Base-by-base conservation (phyloP, 2,888 invertebrate species). In the Coenonympha glycerion region DNA sequence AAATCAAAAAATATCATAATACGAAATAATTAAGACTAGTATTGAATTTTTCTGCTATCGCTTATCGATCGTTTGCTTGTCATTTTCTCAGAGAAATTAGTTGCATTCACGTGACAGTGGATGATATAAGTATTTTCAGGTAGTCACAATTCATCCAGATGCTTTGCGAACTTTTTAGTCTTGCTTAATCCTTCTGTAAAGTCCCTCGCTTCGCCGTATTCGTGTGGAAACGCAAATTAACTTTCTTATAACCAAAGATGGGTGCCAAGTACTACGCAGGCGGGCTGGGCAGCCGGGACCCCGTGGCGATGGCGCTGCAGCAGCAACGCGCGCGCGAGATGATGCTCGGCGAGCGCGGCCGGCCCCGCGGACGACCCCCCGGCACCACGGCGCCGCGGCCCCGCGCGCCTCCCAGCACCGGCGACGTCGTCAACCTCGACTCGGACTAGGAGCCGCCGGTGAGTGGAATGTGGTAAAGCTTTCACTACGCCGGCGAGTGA, bases 231-330 rank as follows among this genome's bases (percentile, higher is more conserved):
- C 18, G 37, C 36, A 46, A 46, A 28, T 37, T 16, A 46, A 37
- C 36, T 16, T 46, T 28, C 9, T 28, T 37, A 26, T 46, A 46
- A 46, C 46, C 33, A 41, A 39, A 58, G 65, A 79, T 82, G 80
- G 82, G 83, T 22, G 81, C 87, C 49, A 88, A 88, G 74, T 78
- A 76, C 70, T 88, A 88, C 75, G 82, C 87, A 52, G 88, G 88
- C 52, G 88, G 88, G 0, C 76, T 88, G 18, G 88, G 88, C 71
- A 86, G 85, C 65, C 86, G 88, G 61, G 88, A 88, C 69, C 86
- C 87, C 2, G 73, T 86, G 53, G 86, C 86, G 58, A 87, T 88
- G 85, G 84, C 84, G 55, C 66, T 87, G 45, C 85, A 87, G 66
- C 86, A 87, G 68, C 84, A 83, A 58, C 76, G 79, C 1, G 84